A percentile compares a stretch with the other conserved stretches of the same genome.
These are phyloP conservation scores for Anhinga anhinga DNA, from an alignment of 2,113 vertebrate species.

Conservation along the genomic window DNA sequence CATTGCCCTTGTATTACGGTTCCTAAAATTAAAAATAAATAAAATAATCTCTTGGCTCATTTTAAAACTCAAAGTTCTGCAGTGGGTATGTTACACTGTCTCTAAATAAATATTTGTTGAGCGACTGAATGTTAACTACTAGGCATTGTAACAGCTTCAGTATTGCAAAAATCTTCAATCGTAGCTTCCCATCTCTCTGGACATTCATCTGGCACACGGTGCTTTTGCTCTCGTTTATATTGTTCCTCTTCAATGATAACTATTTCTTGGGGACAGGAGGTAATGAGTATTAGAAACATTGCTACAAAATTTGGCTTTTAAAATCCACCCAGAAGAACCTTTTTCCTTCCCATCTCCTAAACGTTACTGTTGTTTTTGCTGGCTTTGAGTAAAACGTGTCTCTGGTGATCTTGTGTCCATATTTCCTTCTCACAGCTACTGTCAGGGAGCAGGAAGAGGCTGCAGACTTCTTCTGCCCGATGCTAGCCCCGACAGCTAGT, in stretches of 20 bases:
- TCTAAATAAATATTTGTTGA: conserved; percentile 43
- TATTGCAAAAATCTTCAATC: not conserved
- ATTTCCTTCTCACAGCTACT: not conserved
- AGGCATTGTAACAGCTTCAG: not conserved
- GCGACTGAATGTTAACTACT: conserved; percentile 39
- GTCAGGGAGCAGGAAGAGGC: not conserved
- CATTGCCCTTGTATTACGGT: not conserved
- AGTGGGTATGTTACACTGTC: not conserved
- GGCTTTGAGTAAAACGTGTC: not conserved
- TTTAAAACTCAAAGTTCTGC: not conserved
- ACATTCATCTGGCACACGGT: not conserved
- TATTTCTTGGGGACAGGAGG: not conserved
- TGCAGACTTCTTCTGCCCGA: not conserved
- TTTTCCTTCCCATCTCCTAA: not conserved
- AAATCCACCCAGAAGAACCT: not conserved
- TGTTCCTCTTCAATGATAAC: not conserved
- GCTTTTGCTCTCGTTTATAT: not conserved
- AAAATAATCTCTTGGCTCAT: not conserved
- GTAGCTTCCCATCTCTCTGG: not conserved
- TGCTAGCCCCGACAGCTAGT: accelerated
- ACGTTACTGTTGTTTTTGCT: not conserved
- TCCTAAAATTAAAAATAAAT: not conserved
- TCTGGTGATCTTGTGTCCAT: not conserved
- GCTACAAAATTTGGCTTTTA: not conserved
- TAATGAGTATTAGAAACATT: not conserved